phyloP scores from a whole-genome alignment of 2,888 invertebrate species.

The Podotricha telesiphe region DNA sequence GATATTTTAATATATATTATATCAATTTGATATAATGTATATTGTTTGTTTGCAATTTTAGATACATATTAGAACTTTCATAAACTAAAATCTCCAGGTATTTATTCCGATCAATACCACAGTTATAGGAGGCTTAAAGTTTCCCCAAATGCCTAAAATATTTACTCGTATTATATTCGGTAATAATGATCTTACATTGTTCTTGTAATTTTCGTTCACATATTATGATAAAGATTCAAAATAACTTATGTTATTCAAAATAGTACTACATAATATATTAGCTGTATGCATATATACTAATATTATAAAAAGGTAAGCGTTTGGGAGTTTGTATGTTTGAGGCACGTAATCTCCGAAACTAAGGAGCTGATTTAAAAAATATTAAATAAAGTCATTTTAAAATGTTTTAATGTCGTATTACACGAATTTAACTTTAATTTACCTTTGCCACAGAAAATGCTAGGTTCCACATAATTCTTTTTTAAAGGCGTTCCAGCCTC shows the following conservation, averaged over 20 bases:
- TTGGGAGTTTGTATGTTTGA: too few relatives aligned
- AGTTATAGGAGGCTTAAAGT: conserved; percentile 17
- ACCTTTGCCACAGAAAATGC: too few relatives aligned
- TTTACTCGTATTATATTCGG: background rate
- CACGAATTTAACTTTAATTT: too few relatives aligned
- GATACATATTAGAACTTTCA: conserved; percentile 5
- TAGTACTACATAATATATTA: background rate
- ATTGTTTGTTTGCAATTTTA: background rate
- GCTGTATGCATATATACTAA: too few relatives aligned
- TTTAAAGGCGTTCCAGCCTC: too few relatives aligned
- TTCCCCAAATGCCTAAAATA: conserved; percentile 10
- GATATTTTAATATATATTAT: background rate
- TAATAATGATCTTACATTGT: background rate
- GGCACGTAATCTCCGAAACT: too few relatives aligned
- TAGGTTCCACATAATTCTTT: too few relatives aligned
- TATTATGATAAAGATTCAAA: background rate
- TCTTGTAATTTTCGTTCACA: background rate
- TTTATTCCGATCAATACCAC: conserved; percentile 12
- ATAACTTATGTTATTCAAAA: background rate
- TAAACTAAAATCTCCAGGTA: conserved; percentile 9
- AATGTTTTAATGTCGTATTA: too few relatives aligned
- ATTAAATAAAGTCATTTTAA: too few relatives aligned
- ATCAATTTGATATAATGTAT: background rate
- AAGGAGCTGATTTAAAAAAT: too few relatives aligned
- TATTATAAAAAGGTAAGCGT: too few relatives aligned